A percentile compares a stretch with the other conserved stretches of the same genome.
phyloP scores from a whole-genome alignment of 2,113 vertebrate genomes.

The Periophthalmus modestus region DNA sequence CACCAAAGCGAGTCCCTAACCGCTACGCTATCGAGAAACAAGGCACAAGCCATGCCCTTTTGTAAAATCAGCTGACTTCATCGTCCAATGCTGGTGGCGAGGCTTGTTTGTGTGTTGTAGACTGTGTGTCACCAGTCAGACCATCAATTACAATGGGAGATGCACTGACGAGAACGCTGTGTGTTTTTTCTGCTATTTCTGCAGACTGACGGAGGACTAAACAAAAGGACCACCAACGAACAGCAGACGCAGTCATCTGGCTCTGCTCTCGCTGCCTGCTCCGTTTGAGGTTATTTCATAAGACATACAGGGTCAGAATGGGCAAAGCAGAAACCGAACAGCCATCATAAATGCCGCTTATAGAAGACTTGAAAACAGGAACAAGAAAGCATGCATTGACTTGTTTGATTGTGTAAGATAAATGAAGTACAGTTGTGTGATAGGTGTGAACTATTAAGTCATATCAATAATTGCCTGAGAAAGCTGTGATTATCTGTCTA shows the following conservation, averaged over 20 bases:
- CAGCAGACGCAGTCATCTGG: constrained; percentile 28
- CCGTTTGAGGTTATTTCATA: constrained; percentile 11
- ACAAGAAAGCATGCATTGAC: background rate
- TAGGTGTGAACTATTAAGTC: no score
- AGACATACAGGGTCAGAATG: background rate
- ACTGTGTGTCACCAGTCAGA: constrained; percentile 45
- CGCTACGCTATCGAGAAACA: constrained; percentile 20
- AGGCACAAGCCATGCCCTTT: constrained; percentile 1
- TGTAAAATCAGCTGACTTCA: constrained; percentile 16
- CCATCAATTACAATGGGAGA: constrained; percentile 52
- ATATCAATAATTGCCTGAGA: no score
- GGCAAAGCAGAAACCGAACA: background rate
- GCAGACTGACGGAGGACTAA: constrained; percentile 54
- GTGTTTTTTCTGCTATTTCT: constrained; percentile 38
- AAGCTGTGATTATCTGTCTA: no score
- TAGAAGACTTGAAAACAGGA: background rate
- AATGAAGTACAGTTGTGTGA: background rate
- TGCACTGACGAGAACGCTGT: constrained; percentile 4
- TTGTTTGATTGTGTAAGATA: background rate
- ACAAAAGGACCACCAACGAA: constrained; percentile 60
- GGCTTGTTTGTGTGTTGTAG: constrained; percentile 28
- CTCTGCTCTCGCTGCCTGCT: constrained; percentile 25
- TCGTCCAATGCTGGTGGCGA: constrained; percentile 12
- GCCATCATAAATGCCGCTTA: background rate
- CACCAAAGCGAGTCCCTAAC: constrained; percentile 18